Evolutionary conservation across 2,888 invertebrate species (phyloP), one percentile per base, ranked within the genome.

Genomic region (Agriopis marginaria): DNA sequence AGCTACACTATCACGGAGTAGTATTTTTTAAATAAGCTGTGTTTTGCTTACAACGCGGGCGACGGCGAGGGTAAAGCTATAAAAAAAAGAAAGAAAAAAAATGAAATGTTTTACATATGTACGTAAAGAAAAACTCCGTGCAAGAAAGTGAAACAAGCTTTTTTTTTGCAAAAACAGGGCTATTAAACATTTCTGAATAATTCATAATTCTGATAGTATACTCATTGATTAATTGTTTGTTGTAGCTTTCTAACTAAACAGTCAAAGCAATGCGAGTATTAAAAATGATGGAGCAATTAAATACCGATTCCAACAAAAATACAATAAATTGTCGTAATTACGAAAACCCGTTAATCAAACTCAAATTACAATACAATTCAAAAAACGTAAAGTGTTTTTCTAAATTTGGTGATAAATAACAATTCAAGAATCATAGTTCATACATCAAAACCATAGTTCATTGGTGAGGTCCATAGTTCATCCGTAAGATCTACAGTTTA

Each of bases 291-390:
- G 32, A 58, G 55, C 49, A 64, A 68, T 64, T 59, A 68, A 63
- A 68, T 61, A 53, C 56, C 11, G 14, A 50, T 56, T 51, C 49
- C 51, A 66, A 63, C 47, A 40, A 47, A 47, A 55, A 64, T n/a
- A 59, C 53, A 70, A 70, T 63, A 70, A 66, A 63, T 70, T 51
- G 59, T 60, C 8, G 49, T 63, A 66, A 66, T 66, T 63, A 70
- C 39, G 51, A 63, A 66, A 66, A 54, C 53, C 14, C 70, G 63
- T 70, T 63, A 63, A 63, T 70, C 66, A 70, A 50, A 63, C 63
- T 65, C 59, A 66, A 63, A 62, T 70, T 70, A 66, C 70, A 66
- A 70, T 63, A 70, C 54, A 58, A 63, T 63, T 51, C 47, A 50
- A 54, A 63, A 59, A 65, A 39, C 47, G 42, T 63, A 59, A 59